Percentiles rank a stretch among this genome's conserved stretches.
Evolutionary conservation across 1,140 invertebrate genomes (phyloP).

Genomic region (Panonychus citri): DNA sequence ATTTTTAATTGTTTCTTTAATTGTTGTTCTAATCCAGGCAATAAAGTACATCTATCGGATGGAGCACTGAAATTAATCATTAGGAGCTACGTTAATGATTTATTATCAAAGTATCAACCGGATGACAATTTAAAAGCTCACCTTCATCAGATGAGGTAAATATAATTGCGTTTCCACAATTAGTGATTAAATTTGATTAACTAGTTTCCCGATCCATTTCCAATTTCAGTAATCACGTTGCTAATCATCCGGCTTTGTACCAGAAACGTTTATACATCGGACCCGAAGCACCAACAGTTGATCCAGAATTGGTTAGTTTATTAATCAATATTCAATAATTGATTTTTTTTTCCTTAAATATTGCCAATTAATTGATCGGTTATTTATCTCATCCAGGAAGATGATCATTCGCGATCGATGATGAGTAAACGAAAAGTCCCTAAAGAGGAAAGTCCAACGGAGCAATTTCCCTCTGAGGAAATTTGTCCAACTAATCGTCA

Average conservation of each 20-base stretch:
- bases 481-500: constrained; percentile 15
- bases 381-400: background rate
- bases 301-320: constrained; percentile 9
- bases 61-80: constrained; percentile 23
- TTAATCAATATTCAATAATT: too few relatives aligned
- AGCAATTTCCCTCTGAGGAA: constrained; percentile 14
- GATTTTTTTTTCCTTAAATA: too few relatives aligned
- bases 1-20: background rate
- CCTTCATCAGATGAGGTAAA: constrained; percentile 5
- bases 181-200: too few relatives aligned
- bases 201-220: too few relatives aligned
- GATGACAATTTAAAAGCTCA: background rate
- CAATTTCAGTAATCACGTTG: constrained; percentile 13
- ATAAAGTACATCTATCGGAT: background rate
- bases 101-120: background rate
- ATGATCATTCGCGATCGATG: background rate
- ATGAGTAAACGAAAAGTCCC: background rate
- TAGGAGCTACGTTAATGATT: constrained; percentile 6
- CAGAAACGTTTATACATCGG: constrained; percentile 16
- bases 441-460: too few relatives aligned
- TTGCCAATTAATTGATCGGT: too few relatives aligned
- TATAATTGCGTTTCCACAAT: background rate
- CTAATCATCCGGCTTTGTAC: constrained; percentile 14
- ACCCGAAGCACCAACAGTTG: constrained; percentile 9
- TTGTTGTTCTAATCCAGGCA: too few relatives aligned